phyloP scores from a whole-genome alignment of 2,888 invertebrate species.

The Druceiella hillmani region DNA sequence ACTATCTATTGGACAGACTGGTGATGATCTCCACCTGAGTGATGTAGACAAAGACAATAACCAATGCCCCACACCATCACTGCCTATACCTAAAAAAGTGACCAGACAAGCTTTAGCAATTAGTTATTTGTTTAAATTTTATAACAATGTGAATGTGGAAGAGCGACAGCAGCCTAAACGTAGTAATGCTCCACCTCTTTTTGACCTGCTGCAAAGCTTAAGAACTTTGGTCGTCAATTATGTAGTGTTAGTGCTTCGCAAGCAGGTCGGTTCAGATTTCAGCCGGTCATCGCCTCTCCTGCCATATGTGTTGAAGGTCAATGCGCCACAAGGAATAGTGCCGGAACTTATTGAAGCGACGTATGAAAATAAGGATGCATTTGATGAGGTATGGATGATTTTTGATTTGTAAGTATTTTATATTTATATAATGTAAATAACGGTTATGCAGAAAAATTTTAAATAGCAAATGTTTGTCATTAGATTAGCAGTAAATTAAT shows the following conservation, averaged over 20 bases:
- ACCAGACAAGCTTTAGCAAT: slow-evolving; percentile 42
- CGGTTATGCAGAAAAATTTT: too few species aligned
- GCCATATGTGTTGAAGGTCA: slow-evolving; percentile 62
- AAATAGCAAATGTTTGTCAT: too few species aligned
- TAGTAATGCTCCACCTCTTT: slow-evolving; percentile 67
- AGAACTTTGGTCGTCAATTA: slow-evolving; percentile 50
- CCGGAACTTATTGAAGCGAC: slow-evolving; percentile 61
- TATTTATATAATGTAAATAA: background rate
- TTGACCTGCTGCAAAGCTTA: slow-evolving; percentile 56
- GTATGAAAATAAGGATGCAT: slow-evolving; percentile 53
- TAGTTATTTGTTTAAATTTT: slow-evolving; percentile 49
- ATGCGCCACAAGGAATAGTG: slow-evolving; percentile 68
- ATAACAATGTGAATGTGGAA: slow-evolving; percentile 66
- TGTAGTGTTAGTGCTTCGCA: slow-evolving; percentile 55
- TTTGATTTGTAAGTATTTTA: background rate
- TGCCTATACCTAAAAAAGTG: slow-evolving; percentile 40
- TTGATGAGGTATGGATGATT: slow-evolving; percentile 42
- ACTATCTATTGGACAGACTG: too few species aligned
- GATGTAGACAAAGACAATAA: slow-evolving; percentile 36
- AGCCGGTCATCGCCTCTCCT: slow-evolving; percentile 59
- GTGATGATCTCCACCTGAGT: slow-evolving; percentile 33
- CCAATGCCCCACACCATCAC: slow-evolving; percentile 39
- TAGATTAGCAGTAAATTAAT: too few species aligned
- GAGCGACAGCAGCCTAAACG: slow-evolving; percentile 73
- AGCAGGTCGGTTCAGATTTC: slow-evolving; percentile 48